phyloP scores from a whole-genome alignment of 1,140 invertebrate genomes.

The Procambarus clarkii region DNA sequence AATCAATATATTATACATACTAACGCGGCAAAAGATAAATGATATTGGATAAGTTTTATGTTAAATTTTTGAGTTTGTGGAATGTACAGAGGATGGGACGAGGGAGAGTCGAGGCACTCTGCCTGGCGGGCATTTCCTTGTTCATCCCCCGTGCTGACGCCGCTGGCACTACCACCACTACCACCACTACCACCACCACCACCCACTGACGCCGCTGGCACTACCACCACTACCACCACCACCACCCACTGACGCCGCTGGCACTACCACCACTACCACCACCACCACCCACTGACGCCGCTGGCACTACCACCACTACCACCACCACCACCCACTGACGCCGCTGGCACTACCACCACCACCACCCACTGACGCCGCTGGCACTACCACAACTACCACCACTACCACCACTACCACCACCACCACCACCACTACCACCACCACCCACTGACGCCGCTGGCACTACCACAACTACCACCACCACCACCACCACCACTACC shows the following conservation, averaged over 20 bases:
- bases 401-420: too few species aligned
- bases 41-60: neutral
- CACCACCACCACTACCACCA: too few species aligned
- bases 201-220: neutral
- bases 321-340: neutral
- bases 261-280: neutral
- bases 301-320: neutral
- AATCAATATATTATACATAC: too few species aligned
- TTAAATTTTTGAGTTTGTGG: neutral
- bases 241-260: too few species aligned
- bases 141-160: conserved; percentile 42
- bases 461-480: too few species aligned
- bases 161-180: neutral
- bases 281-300: neutral
- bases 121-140: conserved; percentile 42
- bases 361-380: too few species aligned
- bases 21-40: neutral
- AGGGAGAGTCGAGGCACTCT: neutral
- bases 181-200: neutral
- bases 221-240: neutral
- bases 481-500: too few species aligned
- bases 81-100: neutral
- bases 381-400: too few species aligned
- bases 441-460: too few species aligned
- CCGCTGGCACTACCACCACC: too few species aligned